These are phyloP conservation scores for Diplosoma virens DNA, from an alignment of 23 tunicate genomes.

Conservation along the genomic window DNA sequence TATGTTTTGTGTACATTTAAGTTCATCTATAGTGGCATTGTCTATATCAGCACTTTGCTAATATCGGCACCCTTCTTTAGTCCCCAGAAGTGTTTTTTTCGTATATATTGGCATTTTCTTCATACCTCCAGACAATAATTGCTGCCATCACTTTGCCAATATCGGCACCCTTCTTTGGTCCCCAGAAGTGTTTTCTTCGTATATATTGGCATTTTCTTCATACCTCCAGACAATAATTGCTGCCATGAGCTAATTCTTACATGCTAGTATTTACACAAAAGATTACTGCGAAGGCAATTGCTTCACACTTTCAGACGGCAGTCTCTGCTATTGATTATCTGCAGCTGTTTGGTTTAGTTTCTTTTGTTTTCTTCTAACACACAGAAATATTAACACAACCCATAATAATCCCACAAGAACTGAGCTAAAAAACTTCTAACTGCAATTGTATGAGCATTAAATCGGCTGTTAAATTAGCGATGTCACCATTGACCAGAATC, in stretches of 20 bases:
- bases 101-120: conserved; percentile 1
- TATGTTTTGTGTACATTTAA: conserved; percentile 3
- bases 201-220: conserved; percentile 4
- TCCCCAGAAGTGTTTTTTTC: conserved; percentile 11
- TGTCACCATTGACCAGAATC: conserved; percentile 14
- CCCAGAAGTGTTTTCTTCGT: conserved; percentile 11
- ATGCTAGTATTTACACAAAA: background rate
- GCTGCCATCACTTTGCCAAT: conserved; percentile 9
- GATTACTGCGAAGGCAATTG: conserved; percentile 9
- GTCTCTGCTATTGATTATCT: conserved; percentile 22
- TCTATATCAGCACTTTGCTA: conserved; percentile 2
- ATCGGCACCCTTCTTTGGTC: conserved; percentile 7
- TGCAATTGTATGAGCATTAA: conserved; percentile 9
- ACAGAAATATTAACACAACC: background rate
- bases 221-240: conserved; percentile 8
- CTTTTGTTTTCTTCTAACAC: conserved; percentile 9
- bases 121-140: conserved; percentile 8
- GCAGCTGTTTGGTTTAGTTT: conserved; percentile 13
- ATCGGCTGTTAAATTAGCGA: conserved; percentile 11
- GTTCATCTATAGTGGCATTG: conserved; percentile 1
- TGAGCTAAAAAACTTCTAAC: conserved; percentile 11
- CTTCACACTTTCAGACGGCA: conserved; percentile 19
- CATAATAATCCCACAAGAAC: conserved; percentile 3
- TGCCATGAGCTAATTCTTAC: conserved; percentile 12
- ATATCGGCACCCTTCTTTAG: conserved; percentile 2